Percentiles rank a stretch among this genome's conserved stretches.
Evolutionary conservation across 2,888 invertebrate genomes (phyloP).

Genomic region (Idaea aversata): DNA sequence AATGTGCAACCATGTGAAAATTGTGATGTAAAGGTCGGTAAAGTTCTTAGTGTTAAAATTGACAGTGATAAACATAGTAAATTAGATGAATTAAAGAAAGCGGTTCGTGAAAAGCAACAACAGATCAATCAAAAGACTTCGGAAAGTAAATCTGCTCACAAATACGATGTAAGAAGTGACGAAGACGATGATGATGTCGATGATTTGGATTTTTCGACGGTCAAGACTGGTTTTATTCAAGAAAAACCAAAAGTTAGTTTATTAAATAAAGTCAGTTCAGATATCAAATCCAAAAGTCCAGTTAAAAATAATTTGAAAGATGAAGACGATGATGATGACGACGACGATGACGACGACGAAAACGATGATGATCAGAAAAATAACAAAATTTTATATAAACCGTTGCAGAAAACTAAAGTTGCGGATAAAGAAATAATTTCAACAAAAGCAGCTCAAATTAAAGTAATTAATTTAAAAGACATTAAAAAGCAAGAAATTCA

Average conservation of each 20-base stretch:
- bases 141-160: slow-evolving; percentile 39
- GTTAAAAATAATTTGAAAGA: slow-evolving; percentile 8
- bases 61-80: slow-evolving; percentile 56
- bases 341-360: slow-evolving; percentile 15
- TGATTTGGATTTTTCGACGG: slow-evolving; percentile 30
- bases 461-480: slow-evolving; percentile 6
- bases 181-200: slow-evolving; percentile 46
- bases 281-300: slow-evolving; percentile 7
- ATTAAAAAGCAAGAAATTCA: slow-evolving; percentile 5
- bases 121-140: slow-evolving; percentile 42
- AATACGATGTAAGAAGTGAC: slow-evolving; percentile 45
- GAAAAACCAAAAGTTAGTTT: slow-evolving; percentile 13
- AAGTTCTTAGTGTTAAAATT: slow-evolving; percentile 58
- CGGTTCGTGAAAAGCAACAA: slow-evolving; percentile 52
- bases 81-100: slow-evolving; percentile 54
- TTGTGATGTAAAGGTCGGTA: slow-evolving; percentile 66
- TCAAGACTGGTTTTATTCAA: slow-evolving; percentile 37
- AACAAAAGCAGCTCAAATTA: neutral
- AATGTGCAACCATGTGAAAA: slow-evolving; percentile 62
- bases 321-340: slow-evolving; percentile 17
- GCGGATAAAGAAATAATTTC: slow-evolving; percentile 7
- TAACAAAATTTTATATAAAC: slow-evolving; percentile 17
- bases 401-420: slow-evolving; percentile 7
- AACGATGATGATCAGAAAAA: slow-evolving; percentile 13
- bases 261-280: slow-evolving; percentile 12